A percentile compares a stretch with the other conserved stretches of the same genome.
Conservation (phyloP, 1,140 invertebrate species). For the Dermatophagoides farinae region DNA sequence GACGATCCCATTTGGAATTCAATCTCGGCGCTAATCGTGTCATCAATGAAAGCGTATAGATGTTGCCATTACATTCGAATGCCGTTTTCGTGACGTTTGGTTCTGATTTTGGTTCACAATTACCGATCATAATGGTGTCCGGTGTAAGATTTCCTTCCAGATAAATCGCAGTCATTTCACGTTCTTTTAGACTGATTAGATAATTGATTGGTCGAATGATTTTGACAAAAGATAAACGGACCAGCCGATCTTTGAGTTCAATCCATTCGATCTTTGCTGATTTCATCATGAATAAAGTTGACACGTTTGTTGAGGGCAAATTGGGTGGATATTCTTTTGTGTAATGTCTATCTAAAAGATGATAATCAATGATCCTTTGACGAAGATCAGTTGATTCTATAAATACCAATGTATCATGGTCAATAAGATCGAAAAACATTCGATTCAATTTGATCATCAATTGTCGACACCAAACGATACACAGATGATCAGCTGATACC, state of each 20-base stretch:
- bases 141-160: neutral
- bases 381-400: neutral
- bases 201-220: conserved; percentile 5
- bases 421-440: conserved; percentile 12
- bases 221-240: neutral
- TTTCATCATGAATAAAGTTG: neutral
- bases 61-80: too few species aligned
- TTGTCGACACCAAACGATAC: conserved; percentile 16
- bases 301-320: too few species aligned
- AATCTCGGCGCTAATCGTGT: too few species aligned
- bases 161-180: conserved; percentile 9
- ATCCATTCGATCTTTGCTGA: conserved; percentile 3
- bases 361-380: conserved; percentile 9
- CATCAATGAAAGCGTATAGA: too few species aligned
- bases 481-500: conserved; percentile 13
- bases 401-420: neutral
- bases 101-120: too few species aligned
- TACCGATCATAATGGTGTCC: conserved; percentile 1
- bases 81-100: too few species aligned
- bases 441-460: conserved; percentile 12
- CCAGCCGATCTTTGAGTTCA: neutral
- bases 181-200: conserved; percentile 1
- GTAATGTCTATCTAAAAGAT: conserved; percentile 1
- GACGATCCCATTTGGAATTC: neutral
- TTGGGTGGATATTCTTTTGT: neutral